Percentiles rank a stretch among this genome's conserved stretches.
phyloP scores from a whole-genome alignment of 2,797 vertebrate species.

The Arnoldichthys spilopterus region DNA sequence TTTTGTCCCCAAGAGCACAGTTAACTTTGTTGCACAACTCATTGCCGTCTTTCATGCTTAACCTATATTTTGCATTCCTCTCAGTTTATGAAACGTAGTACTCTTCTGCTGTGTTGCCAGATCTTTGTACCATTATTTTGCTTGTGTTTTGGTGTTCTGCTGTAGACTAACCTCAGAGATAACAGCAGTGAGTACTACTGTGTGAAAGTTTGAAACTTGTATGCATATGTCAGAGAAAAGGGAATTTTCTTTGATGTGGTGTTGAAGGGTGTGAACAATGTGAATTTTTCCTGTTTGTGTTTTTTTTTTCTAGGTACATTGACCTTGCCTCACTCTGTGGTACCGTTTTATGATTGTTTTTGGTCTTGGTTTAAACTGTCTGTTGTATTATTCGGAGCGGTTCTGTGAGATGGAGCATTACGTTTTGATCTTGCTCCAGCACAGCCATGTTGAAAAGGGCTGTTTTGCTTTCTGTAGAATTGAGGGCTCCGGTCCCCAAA shows the following conservation, averaged over 20 bases:
- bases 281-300: constrained; percentile 8
- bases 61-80: background rate
- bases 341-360: background rate
- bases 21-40: constrained; percentile 48
- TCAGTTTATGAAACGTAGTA: background rate
- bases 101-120: constrained; percentile 8
- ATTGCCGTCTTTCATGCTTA: constrained; percentile 1
- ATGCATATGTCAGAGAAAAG: background rate
- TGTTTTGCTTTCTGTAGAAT: background rate
- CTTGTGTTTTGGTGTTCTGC: background rate
- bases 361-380: background rate
- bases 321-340: background rate
- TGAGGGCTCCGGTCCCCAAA: background rate
- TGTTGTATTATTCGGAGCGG: background rate
- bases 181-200: constrained; percentile 1
- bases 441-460: constrained; percentile 26
- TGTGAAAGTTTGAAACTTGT: background rate
- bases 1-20: constrained; percentile 59
- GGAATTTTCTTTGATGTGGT: background rate
- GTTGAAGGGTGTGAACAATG: background rate
- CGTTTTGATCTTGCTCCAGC: background rate
- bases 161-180: background rate
- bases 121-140: background rate
- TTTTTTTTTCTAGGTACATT: constrained; percentile 13
- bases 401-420: background rate